Evolutionary conservation across 2,797 vertebrate genomes (phyloP).

Genomic region (Oceanodroma leucorhoa): DNA sequence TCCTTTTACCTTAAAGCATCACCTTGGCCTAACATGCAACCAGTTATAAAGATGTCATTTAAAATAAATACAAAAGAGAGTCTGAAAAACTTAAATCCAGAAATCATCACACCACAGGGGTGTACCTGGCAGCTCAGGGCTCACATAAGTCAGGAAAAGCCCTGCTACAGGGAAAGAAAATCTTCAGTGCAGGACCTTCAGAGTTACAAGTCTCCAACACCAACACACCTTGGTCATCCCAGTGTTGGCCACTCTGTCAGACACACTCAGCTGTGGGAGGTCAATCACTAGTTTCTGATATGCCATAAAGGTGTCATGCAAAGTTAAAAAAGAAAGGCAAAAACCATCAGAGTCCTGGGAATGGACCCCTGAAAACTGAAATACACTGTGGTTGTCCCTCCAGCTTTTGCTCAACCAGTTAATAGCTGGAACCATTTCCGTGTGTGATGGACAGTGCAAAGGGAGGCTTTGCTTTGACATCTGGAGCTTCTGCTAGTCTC

Average conservation of each 20-base stretch:
- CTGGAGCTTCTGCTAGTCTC: not conserved
- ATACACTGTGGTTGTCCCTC: not conserved
- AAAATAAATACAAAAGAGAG: not conserved
- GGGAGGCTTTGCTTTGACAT: not conserved
- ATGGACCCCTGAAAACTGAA: not conserved
- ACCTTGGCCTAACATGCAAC: not conserved
- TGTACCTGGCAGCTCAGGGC: not conserved
- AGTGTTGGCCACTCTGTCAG: not conserved
- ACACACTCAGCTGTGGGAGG: not conserved
- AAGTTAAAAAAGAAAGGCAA: not conserved
- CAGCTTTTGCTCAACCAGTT: not conserved
- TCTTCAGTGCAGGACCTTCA: not conserved
- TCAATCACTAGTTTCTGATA: not conserved
- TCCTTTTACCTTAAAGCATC: not conserved
- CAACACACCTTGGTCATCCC: not conserved
- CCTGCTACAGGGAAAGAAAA: not conserved
- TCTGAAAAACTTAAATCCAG: not conserved
- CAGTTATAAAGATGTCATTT: not conserved
- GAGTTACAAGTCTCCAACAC: not conserved
- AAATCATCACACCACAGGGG: not conserved
- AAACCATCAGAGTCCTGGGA: not conserved
- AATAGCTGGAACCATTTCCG: not conserved
- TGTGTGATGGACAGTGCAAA: no score
- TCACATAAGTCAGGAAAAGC: not conserved
- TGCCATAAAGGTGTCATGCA: accelerated